phyloP scores from a whole-genome alignment of 2,888 invertebrate genomes.

The Capitulum mitella region DNA sequence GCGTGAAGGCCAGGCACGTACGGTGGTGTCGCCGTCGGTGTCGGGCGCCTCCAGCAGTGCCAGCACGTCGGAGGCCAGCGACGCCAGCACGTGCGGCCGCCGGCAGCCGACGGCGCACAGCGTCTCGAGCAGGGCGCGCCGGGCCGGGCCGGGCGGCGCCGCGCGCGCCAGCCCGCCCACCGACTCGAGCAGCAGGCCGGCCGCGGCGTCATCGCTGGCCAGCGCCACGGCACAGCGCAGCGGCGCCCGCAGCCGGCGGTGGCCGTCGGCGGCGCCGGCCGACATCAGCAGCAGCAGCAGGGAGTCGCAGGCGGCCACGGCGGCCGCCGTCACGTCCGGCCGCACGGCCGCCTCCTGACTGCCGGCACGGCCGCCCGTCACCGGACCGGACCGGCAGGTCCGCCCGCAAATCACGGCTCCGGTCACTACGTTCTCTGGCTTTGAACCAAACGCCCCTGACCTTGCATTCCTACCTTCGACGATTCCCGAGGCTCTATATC shows the following conservation, averaged over 20 bases:
- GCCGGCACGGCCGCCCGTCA: conserved; percentile 27
- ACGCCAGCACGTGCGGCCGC: conserved; percentile 12
- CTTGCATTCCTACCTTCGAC: too few species aligned
- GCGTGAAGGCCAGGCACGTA: too few species aligned
- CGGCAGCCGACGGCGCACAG: conserved; percentile 5
- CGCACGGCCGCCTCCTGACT: conserved; percentile 2
- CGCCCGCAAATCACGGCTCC: too few species aligned
- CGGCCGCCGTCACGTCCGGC: not conserved
- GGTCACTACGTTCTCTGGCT: too few species aligned
- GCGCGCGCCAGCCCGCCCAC: conserved; percentile 17
- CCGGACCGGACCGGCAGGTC: too few species aligned
- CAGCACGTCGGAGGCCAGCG: not conserved
- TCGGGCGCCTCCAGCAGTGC: conserved; percentile 17
- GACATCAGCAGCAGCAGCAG: conserved; percentile 19
- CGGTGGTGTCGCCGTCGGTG: not conserved
- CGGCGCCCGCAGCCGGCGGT: not conserved
- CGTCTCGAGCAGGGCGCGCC: conserved; percentile 14
- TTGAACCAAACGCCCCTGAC: too few species aligned
- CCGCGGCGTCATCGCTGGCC: conserved; percentile 5
- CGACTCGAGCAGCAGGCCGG: not conserved
- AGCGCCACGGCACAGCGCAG: conserved; percentile 9
- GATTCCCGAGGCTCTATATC: too few species aligned
- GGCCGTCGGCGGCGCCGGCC: conserved; percentile 2
- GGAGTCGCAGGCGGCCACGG: conserved; percentile 19
- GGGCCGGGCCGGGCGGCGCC: conserved; percentile 12